Conservation (phyloP, 2,888 invertebrate species). For the Punctoribates punctum region DNA sequence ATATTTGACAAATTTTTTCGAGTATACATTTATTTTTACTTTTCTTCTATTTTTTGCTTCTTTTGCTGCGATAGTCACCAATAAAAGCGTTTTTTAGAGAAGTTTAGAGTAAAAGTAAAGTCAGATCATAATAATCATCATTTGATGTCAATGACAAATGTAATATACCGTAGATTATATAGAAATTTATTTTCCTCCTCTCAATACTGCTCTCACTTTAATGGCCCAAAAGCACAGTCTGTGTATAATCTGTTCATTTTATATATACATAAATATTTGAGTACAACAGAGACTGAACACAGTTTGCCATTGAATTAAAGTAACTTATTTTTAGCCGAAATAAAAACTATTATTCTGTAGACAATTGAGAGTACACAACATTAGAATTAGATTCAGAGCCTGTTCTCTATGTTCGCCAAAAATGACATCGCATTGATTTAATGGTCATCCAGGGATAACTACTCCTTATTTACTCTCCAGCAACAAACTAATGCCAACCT, state of each 20-base stretch:
- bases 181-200: slow-evolving; percentile 9
- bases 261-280: slow-evolving; percentile 28
- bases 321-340: slow-evolving; percentile 2
- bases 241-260: slow-evolving; percentile 32
- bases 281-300: background rate
- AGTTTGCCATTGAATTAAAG: background rate
- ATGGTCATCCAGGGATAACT: slow-evolving; percentile 7
- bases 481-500: background rate
- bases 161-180: slow-evolving; percentile 17
- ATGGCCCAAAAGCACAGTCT: slow-evolving; percentile 19
- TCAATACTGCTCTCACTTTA: background rate
- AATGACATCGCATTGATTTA: slow-evolving; percentile 21
- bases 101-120: background rate
- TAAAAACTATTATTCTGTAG: slow-evolving; percentile 6
- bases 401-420: background rate
- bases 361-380: slow-evolving; percentile 8
- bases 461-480: background rate
- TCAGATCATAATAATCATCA: slow-evolving; percentile 26
- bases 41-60: background rate
- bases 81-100: slow-evolving; percentile 6
- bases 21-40: background rate
- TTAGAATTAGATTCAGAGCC: background rate
- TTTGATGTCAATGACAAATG: slow-evolving; percentile 28
- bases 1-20: background rate
- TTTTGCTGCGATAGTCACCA: background rate